Base-by-base conservation (phyloP, 2,888 invertebrate species). In the Ectemnius continuus region DNA sequence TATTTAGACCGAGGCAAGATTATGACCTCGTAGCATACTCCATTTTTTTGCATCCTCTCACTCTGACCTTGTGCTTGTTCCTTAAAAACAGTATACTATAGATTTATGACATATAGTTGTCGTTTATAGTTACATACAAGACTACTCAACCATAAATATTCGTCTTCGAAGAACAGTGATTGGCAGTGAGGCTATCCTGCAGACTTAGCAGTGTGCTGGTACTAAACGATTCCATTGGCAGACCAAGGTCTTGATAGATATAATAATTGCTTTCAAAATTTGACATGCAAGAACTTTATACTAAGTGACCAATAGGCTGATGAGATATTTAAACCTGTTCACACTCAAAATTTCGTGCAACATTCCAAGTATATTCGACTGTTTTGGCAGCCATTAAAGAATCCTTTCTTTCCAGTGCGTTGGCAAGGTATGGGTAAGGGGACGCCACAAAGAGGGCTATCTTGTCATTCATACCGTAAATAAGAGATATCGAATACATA, bases 401-500 rank as follows among this genome's bases (percentile, higher is more conserved):
- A 6, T 36, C 36, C 36, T 36, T 36, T 36, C 23, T 23, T 36
- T 36, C 36, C 36, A 36, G 36, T 36, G 36, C 36, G 6, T 36
- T 36, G 52, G 45, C 57, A 20, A 56, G 20, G 26, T 52, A 52
- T 16, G 45, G n/a, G 45, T 52, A 52, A 20, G 45, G n/a, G 48
- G 23, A 63, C 52, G 59, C 58, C 56, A 61, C 18, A 58, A 58
- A 28, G 11, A 11, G 28, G 2, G 23, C 20, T 45, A 45, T 18
- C 26, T 36, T 67, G 68, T 61, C 23, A 69, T 16, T 23, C 23
- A 76, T 67, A 76, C 26, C n/a, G 45, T n/a, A 58, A 47, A 60
- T 58, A 59, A 5, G 56, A 59, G 18, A 20, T 28, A 16, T 20
- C 26, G 28, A 23, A 13, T 28, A 48, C 18, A 59, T 18, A 23